Percentiles rank a stretch among this genome's conserved stretches.
These are phyloP conservation scores for Caenorhabditis sinica DNA, from an alignment of 2,888 invertebrate species.

Conservation along the genomic window DNA sequence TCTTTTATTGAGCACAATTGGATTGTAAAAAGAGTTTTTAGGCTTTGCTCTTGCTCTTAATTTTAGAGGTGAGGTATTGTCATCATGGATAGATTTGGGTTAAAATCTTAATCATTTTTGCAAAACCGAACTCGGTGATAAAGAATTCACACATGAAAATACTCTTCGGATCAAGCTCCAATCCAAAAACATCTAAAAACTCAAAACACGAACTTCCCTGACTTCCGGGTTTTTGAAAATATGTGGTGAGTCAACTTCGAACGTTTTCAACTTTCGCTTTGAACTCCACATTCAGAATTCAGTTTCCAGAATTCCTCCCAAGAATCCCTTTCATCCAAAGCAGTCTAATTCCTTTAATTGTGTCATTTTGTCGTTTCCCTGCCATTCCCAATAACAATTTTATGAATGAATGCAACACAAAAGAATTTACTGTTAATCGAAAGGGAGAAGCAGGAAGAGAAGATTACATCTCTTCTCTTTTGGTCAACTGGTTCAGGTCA, in stretches of 20 bases:
- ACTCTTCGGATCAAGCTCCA: too few relatives aligned
- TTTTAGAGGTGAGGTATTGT: background rate
- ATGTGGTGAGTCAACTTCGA: too few relatives aligned
- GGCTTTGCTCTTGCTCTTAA: too few relatives aligned
- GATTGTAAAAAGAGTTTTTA: background rate
- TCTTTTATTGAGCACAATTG: background rate
- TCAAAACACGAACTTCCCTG: background rate
- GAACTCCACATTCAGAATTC: background rate
- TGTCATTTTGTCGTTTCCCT: background rate
- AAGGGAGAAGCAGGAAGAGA: slow-evolving; percentile 56
- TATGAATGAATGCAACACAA: slow-evolving; percentile 43
- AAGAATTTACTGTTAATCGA: slow-evolving; percentile 55
- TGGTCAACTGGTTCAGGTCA: slow-evolving; percentile 68
- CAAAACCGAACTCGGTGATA: too few relatives aligned
- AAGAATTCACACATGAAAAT: too few relatives aligned
- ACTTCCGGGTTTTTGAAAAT: too few relatives aligned
- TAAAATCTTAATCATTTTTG: too few relatives aligned
- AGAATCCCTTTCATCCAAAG: background rate
- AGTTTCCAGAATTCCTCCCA: too few relatives aligned
- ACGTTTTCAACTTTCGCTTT: too few relatives aligned
- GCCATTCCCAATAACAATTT: slow-evolving; percentile 19
- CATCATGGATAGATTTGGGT: background rate
- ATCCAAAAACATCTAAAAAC: background rate
- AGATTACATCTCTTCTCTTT: slow-evolving; percentile 49
- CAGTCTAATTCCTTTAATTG: background rate